These are phyloP conservation scores for Phacellophora camtschatica DNA, from an alignment of 30 jellyfish, hydroid and myxozoan genomes.

Conservation along the genomic window DNA sequence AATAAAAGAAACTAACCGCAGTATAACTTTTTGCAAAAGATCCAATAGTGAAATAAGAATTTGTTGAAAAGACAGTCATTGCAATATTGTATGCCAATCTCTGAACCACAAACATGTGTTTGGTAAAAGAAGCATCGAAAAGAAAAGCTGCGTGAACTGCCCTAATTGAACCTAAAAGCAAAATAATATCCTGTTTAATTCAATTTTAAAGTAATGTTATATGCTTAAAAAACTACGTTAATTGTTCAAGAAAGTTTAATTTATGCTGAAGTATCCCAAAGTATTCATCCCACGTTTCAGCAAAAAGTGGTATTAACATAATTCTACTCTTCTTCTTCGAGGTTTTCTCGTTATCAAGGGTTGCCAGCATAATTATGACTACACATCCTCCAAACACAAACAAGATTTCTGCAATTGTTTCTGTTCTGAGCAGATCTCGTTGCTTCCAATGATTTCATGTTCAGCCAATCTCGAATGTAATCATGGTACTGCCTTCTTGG, in stretches of 20 bases:
- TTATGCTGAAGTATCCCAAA: not conserved
- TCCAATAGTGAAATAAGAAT: constrained; percentile 27
- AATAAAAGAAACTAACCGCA: constrained; percentile 45
- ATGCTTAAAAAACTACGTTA: not conserved
- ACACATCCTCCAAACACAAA: too few relatives aligned
- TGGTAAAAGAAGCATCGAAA: constrained; percentile 57
- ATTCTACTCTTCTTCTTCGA: too few relatives aligned
- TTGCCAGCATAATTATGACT: too few relatives aligned
- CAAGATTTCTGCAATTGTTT: too few relatives aligned
- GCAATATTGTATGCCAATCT: constrained; percentile 46
- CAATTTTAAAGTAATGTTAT: not conserved
- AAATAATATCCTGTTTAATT: not conserved
- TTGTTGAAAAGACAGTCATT: not conserved
- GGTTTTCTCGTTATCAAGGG: too few relatives aligned
- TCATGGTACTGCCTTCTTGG: too few relatives aligned
- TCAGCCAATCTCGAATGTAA: too few relatives aligned
- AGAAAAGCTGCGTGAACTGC: constrained; percentile 62
- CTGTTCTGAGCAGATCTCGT: too few relatives aligned
- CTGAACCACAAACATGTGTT: constrained; percentile 65
- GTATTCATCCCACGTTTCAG: not conserved
- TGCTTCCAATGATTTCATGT: too few relatives aligned
- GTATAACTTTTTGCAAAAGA: constrained; percentile 56
- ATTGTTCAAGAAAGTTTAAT: too few relatives aligned
- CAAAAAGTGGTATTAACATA: too few relatives aligned
- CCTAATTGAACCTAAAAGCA: constrained; percentile 13